phyloP scores from a whole-genome alignment of 2,888 invertebrate species.

The Ephialtes manifestator region DNA sequence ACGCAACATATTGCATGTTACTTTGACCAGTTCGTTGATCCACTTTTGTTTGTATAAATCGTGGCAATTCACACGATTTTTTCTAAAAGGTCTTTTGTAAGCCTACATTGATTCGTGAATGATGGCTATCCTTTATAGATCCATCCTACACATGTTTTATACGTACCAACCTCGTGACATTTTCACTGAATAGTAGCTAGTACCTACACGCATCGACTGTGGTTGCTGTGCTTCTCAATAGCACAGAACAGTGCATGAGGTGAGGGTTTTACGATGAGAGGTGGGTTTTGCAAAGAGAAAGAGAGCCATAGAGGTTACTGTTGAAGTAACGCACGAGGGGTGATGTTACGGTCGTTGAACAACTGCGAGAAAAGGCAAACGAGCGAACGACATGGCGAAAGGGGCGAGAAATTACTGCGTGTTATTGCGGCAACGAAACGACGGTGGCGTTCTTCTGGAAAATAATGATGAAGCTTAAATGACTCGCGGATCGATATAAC shows the following conservation, averaged over 20 bases:
- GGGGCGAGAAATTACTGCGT: conserved; percentile 17
- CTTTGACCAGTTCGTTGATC: neutral
- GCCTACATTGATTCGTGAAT: neutral
- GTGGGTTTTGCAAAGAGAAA: neutral
- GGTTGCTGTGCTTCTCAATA: conserved; percentile 39
- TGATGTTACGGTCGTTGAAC: conserved; percentile 47
- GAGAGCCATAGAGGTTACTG: conserved; percentile 20
- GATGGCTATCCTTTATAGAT: neutral
- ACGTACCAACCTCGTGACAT: neutral
- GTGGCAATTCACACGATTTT: neutral
- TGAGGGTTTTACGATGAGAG: conserved; percentile 10
- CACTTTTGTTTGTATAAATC: neutral
- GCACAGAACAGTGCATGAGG: conserved; percentile 45
- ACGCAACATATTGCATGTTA: neutral
- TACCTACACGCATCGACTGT: conserved; percentile 10
- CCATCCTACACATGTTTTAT: neutral
- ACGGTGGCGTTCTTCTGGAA: conserved; percentile 57
- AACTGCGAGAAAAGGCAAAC: conserved; percentile 52
- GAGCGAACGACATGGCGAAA: conserved; percentile 38
- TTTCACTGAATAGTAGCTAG: neutral
- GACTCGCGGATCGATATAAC: conserved; percentile 47
- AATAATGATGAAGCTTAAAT: conserved; percentile 66
- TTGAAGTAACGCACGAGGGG: conserved; percentile 57
- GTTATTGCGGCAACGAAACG: conserved; percentile 36
- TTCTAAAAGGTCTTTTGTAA: neutral